Conservation (phyloP, 2,113 vertebrate species). For the Sylvia atricapilla region DNA sequence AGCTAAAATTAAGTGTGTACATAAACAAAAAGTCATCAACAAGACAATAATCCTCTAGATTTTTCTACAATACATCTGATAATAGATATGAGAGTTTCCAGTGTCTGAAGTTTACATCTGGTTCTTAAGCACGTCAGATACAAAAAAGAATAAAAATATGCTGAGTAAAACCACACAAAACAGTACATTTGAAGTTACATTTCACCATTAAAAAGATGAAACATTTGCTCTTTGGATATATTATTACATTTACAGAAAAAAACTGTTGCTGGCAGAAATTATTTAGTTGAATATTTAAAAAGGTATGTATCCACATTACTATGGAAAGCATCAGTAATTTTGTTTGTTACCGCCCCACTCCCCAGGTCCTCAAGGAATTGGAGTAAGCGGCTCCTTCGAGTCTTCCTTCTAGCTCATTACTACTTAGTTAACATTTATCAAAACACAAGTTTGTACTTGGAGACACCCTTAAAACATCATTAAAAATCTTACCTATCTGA, state of each 20-base stretch:
- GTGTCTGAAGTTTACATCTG: not conserved
- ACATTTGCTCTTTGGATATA: not conserved
- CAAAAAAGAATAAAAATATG: not conserved
- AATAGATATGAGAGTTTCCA: not conserved
- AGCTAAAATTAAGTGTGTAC: not conserved
- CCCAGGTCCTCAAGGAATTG: not conserved
- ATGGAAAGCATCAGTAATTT: not conserved
- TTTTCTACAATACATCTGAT: not conserved
- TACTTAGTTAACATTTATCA: not conserved
- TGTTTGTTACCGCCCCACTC: not conserved
- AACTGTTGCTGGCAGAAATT: not conserved
- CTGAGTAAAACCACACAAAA: not conserved
- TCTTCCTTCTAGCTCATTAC: not conserved
- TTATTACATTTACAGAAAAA: not conserved
- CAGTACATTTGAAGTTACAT: not conserved
- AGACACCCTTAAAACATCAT: not conserved
- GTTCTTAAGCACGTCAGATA: not conserved
- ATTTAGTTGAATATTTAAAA: not conserved
- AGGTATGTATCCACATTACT: not conserved
- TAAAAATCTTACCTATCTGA: not conserved
- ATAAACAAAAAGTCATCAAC: not conserved
- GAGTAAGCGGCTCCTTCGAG: not conserved
- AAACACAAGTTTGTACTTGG: not conserved
- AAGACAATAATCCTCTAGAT: not conserved
- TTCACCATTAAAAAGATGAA: not conserved